A percentile compares a stretch with the other conserved stretches of the same genome.
phyloP scores from a whole-genome alignment of 2,888 invertebrate genomes.

The Epicampocera succincta region DNA sequence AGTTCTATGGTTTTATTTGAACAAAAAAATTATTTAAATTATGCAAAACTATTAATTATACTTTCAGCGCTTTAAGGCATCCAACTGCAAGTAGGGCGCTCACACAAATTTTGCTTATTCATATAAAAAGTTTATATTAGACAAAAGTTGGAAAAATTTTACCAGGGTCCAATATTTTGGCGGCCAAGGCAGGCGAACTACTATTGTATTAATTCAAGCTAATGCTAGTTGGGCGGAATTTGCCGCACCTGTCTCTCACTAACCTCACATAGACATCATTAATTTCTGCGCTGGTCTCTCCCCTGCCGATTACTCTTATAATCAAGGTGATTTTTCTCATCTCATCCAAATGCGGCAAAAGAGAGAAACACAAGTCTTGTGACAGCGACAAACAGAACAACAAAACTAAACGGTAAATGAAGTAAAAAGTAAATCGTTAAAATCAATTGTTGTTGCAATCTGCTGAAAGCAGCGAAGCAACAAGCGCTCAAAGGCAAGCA shows the following conservation, averaged over 20 bases:
- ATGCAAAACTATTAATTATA: too few relatives aligned
- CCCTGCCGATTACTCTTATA: slow-evolving; percentile 24
- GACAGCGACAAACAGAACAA: slow-evolving; percentile 9
- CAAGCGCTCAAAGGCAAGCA: slow-evolving; percentile 4
- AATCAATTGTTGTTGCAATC: slow-evolving; percentile 58
- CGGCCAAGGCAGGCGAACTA: too few relatives aligned
- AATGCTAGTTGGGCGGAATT: neutral
- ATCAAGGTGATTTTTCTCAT: neutral
- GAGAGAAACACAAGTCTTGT: neutral
- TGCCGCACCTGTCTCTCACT: too few relatives aligned
- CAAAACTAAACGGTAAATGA: slow-evolving; percentile 39
- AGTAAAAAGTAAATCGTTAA: slow-evolving; percentile 38
- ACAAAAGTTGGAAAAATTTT: too few relatives aligned
- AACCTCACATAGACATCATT: neutral
- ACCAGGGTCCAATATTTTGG: too few relatives aligned
- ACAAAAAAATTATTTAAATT: too few relatives aligned
- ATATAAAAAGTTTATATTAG: too few relatives aligned
- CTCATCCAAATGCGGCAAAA: neutral
- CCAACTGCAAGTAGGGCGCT: too few relatives aligned
- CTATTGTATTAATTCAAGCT: too few relatives aligned
- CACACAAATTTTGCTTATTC: too few relatives aligned
- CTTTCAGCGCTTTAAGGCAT: too few relatives aligned
- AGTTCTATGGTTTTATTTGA: too few relatives aligned
- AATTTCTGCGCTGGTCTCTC: slow-evolving; percentile 23
- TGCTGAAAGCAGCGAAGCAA: neutral